Evolutionary conservation across 2,888 invertebrate species (phyloP).

Genomic region (Enchytraeus crypticus): DNA sequence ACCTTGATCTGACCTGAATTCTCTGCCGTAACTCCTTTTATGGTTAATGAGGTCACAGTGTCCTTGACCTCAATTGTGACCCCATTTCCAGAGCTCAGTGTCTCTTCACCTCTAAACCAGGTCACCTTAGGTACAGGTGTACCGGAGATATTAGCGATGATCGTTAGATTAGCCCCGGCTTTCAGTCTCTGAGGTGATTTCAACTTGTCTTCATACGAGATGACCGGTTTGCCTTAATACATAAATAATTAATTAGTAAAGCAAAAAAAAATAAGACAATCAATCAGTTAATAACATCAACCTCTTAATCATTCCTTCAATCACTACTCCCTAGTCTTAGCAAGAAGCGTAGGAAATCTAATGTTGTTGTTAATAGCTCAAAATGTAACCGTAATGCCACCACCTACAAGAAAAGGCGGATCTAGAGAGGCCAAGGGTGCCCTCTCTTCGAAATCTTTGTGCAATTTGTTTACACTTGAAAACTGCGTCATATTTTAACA

Average conservation of each 20-base stretch:
- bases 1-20: conserved; percentile 80
- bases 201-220: conserved; percentile 61
- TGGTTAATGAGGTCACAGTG: conserved; percentile 17
- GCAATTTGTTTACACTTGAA: too few species aligned
- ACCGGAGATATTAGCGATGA: conserved; percentile 58
- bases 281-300: not conserved
- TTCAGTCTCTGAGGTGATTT: conserved; percentile 56
- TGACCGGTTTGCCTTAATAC: conserved; percentile 30
- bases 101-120: conserved; percentile 57
- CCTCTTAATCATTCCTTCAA: too few species aligned
- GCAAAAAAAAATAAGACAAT: conserved; percentile 4
- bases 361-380: too few species aligned
- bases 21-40: conserved; percentile 51
- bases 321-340: too few species aligned
- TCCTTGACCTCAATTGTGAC: conserved; percentile 31
- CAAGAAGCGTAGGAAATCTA: too few species aligned
- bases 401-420: too few species aligned
- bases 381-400: too few species aligned
- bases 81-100: conserved; percentile 5
- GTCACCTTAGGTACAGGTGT: conserved; percentile 63
- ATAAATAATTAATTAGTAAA: not conserved
- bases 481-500: too few species aligned
- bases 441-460: too few species aligned
- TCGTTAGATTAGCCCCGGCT: conserved; percentile 47
- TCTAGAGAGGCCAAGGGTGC: too few species aligned